Evolutionary conservation across 2,888 invertebrate species (phyloP), one percentile per base, ranked within the genome.

Genomic region (Aricia artaxerxes): DNA sequence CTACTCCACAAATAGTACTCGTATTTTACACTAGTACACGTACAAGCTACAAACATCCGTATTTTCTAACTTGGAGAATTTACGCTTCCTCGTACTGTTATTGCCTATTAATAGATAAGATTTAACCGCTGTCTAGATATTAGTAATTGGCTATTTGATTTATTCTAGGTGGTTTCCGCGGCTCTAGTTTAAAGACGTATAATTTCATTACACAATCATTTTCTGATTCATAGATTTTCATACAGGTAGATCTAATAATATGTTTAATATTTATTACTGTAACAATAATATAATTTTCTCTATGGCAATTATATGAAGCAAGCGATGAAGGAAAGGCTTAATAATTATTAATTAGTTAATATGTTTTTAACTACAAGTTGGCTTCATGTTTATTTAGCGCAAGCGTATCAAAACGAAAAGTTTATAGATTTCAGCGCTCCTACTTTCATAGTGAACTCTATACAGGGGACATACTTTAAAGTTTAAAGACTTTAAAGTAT

Each of bases 1-100:
- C 31, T 69, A 38, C 69, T 38, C 69, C 69, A 69, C 69, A 69
- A 69, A 69, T 69, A 35, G 16, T 69, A 38, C 69, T n/a, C 53
- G 53, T 24, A 53, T 53, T 76, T 53, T 35, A 49, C 31, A 57
- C 57, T 24, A 53, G 7, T 35, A 49, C 76, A 57, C 76, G 75
- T 75, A 75, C 24, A 44, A 13, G 16, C 6, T 24, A 24, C 73
- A 76, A 76, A 57, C 76, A 76, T 76, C 57, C 57, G 57, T 76
- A 31, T 76, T 76, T 76, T 53, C 76, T 6, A 57, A 53, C 76
- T 31, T 53, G 11, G 57, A 53, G 31, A 53, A 57, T 31, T 76
- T 53, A 57, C 31, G 31, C 35, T 76, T 76, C 76, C 76, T 31
- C 31, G 76, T 57, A 53, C 53, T 57, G 16, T 76, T 57, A 53